Percentiles rank a stretch among this genome's conserved stretches.
These are phyloP conservation scores for Mystacides longicornis DNA, from an alignment of 2,888 invertebrate genomes.

Conservation along the genomic window DNA sequence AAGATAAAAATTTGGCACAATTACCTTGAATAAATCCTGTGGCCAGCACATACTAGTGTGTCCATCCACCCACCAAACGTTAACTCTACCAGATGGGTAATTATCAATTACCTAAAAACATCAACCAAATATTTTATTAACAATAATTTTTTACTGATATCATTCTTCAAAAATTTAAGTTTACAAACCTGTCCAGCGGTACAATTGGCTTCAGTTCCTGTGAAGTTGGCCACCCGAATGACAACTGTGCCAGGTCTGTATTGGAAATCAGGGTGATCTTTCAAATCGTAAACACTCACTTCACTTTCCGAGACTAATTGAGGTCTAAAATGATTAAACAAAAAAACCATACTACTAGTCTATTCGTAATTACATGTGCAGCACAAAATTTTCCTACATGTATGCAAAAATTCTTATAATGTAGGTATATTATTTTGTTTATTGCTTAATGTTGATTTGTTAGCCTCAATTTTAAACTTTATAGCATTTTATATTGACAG, in stretches of 20 bases:
- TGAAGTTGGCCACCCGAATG: constrained; percentile 74
- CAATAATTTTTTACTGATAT: not conserved
- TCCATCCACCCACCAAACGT: constrained; percentile 90
- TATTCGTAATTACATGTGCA: too few species aligned
- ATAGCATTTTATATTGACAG: too few species aligned
- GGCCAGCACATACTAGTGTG: constrained; percentile 86
- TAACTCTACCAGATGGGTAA: constrained; percentile 75
- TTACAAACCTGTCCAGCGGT: constrained; percentile 74
- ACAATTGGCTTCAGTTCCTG: constrained; percentile 61
- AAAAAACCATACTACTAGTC: too few species aligned
- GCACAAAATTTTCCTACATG: too few species aligned
- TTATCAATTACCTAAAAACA: constrained; percentile 64
- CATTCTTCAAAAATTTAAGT: not conserved
- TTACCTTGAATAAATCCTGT: constrained; percentile 74
- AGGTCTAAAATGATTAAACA: constrained; percentile 51
- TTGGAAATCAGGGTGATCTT: constrained; percentile 90
- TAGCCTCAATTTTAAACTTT: too few species aligned
- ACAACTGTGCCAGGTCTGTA: constrained; percentile 90
- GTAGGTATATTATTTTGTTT: too few species aligned
- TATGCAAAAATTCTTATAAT: too few species aligned
- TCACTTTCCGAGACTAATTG: constrained; percentile 66
- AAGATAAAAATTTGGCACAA: not conserved
- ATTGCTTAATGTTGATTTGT: too few species aligned
- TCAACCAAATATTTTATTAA: not conserved
- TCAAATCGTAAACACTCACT: constrained; percentile 90